phyloP scores from a whole-genome alignment of 1,140 invertebrate species.

The Bradynema listronoti region DNA sequence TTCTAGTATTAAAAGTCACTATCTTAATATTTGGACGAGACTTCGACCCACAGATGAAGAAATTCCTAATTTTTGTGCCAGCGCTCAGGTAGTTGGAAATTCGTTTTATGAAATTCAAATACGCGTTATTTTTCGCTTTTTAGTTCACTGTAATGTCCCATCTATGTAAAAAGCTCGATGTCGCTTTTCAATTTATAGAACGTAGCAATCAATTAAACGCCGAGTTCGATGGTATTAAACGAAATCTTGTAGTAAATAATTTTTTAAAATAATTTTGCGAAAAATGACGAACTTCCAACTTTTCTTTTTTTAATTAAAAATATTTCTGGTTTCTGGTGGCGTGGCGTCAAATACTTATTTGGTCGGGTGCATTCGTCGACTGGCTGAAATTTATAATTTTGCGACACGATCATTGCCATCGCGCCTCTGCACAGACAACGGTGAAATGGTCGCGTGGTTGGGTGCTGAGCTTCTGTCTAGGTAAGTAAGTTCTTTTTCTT shows the following conservation, averaged over 20 bases:
- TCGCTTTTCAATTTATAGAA: slow-evolving; percentile 20
- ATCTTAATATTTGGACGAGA: background rate
- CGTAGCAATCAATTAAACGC: no score
- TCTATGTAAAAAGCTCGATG: slow-evolving; percentile 30
- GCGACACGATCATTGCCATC: slow-evolving; percentile 68
- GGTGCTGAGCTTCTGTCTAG: slow-evolving; percentile 13
- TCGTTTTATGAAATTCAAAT: background rate
- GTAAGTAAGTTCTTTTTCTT: no score
- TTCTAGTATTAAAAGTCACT: slow-evolving; percentile 2
- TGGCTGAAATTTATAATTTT: slow-evolving; percentile 67
- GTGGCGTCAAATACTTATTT: slow-evolving; percentile 86
- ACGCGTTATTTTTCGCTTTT: slow-evolving; percentile 15
- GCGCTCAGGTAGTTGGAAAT: slow-evolving; percentile 27
- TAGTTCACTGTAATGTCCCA: slow-evolving; percentile 30
- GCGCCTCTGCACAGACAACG: slow-evolving; percentile 91
- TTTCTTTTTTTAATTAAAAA: no score
- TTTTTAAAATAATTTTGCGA: no score
- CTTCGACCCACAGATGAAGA: slow-evolving; percentile 14
- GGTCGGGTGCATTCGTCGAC: slow-evolving; percentile 65
- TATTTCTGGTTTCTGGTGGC: slow-evolving; percentile 78
- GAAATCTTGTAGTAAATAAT: no score
- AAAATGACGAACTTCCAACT: no score
- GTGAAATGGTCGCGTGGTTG: slow-evolving; percentile 96
- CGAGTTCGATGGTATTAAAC: no score
- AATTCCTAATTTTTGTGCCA: slow-evolving; percentile 33